These are phyloP conservation scores for Adelphocoris suturalis DNA, from an alignment of 2,888 invertebrate species.

Conservation along the genomic window DNA sequence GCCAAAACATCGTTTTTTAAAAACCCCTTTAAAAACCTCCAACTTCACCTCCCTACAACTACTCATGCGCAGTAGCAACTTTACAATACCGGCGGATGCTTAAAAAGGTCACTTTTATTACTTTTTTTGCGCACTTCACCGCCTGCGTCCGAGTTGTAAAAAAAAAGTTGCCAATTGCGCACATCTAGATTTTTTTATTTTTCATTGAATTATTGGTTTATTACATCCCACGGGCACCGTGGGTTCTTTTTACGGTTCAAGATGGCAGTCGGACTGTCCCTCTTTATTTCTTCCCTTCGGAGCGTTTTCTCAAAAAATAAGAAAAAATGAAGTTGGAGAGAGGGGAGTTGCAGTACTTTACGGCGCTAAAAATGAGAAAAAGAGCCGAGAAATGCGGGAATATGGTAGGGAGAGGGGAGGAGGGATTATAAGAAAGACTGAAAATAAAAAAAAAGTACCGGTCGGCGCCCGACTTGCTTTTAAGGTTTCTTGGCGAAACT, in stretches of 20 bases:
- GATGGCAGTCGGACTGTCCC: neutral
- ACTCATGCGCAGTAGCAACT: neutral
- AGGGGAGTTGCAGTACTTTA: neutral
- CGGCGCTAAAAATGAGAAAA: neutral
- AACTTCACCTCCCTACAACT: no score
- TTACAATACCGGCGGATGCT: neutral
- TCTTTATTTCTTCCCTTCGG: neutral
- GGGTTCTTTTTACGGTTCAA: neutral
- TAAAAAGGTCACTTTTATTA: neutral
- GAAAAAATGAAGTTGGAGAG: neutral
- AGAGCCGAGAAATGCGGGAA: neutral
- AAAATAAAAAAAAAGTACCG: neutral
- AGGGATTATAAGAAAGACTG: neutral
- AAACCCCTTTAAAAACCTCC: no score
- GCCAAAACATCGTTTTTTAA: no score
- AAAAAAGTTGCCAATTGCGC: neutral
- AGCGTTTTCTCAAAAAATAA: neutral
- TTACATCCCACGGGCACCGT: neutral
- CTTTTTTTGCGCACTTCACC: neutral
- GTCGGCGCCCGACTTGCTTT: constrained; percentile 3
- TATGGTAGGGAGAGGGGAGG: neutral
- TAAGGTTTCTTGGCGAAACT: neutral
- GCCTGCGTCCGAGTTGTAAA: neutral
- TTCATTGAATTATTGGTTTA: neutral
- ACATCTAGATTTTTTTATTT: neutral